Percentiles rank a stretch among this genome's conserved stretches.
Conservation (phyloP, 2,797 vertebrate species). For the Selene dorsalis region DNA sequence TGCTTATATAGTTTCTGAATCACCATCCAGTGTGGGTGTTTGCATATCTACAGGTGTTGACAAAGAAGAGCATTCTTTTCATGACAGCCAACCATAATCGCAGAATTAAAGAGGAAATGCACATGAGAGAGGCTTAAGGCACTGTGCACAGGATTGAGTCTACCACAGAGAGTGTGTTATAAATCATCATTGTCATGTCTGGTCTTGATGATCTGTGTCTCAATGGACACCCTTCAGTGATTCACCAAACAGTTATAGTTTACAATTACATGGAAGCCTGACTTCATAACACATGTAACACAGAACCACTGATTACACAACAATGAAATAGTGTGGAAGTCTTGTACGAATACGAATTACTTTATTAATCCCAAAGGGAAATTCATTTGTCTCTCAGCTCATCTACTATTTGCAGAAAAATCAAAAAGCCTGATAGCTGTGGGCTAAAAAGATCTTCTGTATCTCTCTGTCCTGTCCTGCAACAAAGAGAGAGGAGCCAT, state of each 20-base stretch:
- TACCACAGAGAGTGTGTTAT: neutral
- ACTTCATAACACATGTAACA: neutral
- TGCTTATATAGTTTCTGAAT: conserved; percentile 15
- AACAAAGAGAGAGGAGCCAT: too few relatives aligned
- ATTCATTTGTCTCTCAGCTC: too few relatives aligned
- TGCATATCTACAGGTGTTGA: conserved; percentile 43
- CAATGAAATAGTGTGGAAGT: neutral
- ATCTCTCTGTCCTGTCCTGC: too few relatives aligned
- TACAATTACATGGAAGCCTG: neutral
- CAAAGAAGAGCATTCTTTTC: conserved; percentile 14
- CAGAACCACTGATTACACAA: accelerated
- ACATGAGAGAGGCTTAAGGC: neutral
- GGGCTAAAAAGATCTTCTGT: too few relatives aligned
- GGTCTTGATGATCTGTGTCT: neutral
- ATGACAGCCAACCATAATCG: conserved; percentile 38
- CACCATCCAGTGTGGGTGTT: conserved; percentile 8
- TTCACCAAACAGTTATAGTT: neutral
- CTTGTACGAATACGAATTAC: too few relatives aligned
- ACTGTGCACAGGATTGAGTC: neutral
- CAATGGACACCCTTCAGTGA: neutral
- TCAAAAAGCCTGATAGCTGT: too few relatives aligned
- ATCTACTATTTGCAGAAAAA: too few relatives aligned
- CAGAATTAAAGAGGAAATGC: conserved; percentile 47
- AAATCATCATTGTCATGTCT: neutral
- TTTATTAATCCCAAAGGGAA: too few relatives aligned